Percentiles rank a stretch among this genome's conserved stretches.
Evolutionary conservation across 2,797 vertebrate species (phyloP).

Genomic region (Crocodylus rhombifer): DNA sequence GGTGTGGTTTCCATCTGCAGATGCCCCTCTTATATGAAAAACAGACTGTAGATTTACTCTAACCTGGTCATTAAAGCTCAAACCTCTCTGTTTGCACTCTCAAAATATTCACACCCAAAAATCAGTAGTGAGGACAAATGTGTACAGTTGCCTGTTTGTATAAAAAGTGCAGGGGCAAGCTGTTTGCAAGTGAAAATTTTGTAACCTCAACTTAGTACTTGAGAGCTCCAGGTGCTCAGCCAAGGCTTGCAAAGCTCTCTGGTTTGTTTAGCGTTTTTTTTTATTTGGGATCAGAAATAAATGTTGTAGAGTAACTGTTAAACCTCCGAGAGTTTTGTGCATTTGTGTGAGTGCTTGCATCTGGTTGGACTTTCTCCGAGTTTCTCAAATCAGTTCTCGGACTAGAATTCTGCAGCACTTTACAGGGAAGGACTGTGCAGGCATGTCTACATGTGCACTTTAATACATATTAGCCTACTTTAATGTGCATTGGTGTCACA

Average conservation of each 20-base stretch:
- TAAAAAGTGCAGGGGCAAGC: neutral
- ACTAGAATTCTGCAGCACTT: fast-evolving
- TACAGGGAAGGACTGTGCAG: neutral
- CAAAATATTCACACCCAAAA: neutral
- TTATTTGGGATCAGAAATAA: neutral
- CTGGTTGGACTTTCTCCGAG: neutral
- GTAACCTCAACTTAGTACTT: neutral
- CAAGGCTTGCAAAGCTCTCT: neutral
- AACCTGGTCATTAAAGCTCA: neutral
- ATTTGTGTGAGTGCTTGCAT: neutral
- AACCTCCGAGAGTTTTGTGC: neutral
- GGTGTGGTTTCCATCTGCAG: neutral
- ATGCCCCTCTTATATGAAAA: neutral
- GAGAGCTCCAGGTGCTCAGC: neutral
- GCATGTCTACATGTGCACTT: too few relatives aligned
- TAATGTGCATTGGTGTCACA: too few relatives aligned
- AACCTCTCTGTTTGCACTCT: neutral
- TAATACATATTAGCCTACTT: too few relatives aligned
- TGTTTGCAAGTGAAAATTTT: neutral
- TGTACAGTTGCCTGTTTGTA: fast-evolving
- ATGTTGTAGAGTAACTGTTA: neutral
- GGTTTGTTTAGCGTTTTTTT: neutral
- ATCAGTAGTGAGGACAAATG: neutral
- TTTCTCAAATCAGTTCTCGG: neutral
- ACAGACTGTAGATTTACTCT: neutral